A percentile compares a stretch with the other conserved stretches of the same genome.
Conservation (phyloP, 2,113 vertebrate genomes). For the Halcyon senegalensis region DNA sequence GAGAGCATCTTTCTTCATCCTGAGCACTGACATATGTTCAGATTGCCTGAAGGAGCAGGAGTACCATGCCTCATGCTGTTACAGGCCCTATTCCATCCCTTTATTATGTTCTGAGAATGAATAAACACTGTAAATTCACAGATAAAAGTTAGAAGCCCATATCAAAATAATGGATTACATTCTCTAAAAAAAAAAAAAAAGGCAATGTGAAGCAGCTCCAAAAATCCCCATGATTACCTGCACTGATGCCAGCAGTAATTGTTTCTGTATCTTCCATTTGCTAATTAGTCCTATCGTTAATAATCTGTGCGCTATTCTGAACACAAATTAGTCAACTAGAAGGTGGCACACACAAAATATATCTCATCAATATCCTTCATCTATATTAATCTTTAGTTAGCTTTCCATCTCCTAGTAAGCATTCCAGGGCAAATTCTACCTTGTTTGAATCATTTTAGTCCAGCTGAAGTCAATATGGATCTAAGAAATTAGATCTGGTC, state of each 20-base stretch:
- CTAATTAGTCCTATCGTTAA: not conserved
- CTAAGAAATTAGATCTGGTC: not conserved
- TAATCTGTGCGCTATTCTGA: not conserved
- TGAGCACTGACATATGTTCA: not conserved
- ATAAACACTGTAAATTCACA: not conserved
- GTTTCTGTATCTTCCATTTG: not conserved
- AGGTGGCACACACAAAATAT: not conserved
- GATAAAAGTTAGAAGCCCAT: not conserved
- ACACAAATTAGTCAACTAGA: not conserved
- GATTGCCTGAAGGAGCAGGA: not conserved
- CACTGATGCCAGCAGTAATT: not conserved
- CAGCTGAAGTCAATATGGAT: not conserved
- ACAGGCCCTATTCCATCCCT: not conserved
- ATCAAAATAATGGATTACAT: not conserved
- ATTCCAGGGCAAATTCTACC: not conserved
- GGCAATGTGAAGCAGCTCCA: not conserved
- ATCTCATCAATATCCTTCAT: not conserved
- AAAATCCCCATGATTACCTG: not conserved
- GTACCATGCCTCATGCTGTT: not conserved
- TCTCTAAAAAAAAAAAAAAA: not conserved
- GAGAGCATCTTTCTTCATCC: not conserved
- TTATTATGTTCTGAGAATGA: not conserved
- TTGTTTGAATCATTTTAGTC: not conserved
- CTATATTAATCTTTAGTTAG: not conserved
- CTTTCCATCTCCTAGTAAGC: not conserved